phyloP scores from a whole-genome alignment of 2,113 vertebrate species.

The Promerops cafer region DNA sequence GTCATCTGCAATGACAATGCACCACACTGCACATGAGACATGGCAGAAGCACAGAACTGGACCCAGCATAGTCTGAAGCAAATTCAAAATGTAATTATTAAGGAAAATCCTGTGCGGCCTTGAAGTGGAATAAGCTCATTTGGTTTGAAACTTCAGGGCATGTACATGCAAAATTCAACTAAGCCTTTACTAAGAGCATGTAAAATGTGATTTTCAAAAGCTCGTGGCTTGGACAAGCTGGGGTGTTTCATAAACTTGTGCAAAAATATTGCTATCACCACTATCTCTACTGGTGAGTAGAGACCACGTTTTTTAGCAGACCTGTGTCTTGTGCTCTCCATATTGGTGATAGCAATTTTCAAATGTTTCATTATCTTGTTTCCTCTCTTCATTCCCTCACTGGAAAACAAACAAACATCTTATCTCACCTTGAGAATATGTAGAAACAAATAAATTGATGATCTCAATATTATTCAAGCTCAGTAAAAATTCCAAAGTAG shows the following conservation, averaged over 20 bases:
- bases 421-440: neutral
- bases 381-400: neutral
- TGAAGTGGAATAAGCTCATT: neutral
- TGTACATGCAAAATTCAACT: neutral
- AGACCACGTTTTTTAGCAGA: neutral
- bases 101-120: neutral
- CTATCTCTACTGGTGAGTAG: too few species aligned
- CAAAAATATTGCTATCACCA: too few species aligned
- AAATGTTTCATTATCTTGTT: neutral
- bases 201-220: neutral
- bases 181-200: neutral
- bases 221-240: neutral
- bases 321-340: neutral
- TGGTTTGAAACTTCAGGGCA: neutral
- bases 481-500: neutral
- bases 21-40: neutral
- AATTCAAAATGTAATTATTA: neutral
- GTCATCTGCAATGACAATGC: neutral
- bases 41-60: neutral
- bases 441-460: neutral
- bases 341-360: neutral
- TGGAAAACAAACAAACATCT: neutral
- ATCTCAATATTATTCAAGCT: neutral
- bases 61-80: neutral
- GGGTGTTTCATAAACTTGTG: neutral